Evolutionary conservation across 2,888 invertebrate genomes (phyloP), one percentile per base, ranked within the genome.

Genomic region (Melitaea athalia): DNA sequence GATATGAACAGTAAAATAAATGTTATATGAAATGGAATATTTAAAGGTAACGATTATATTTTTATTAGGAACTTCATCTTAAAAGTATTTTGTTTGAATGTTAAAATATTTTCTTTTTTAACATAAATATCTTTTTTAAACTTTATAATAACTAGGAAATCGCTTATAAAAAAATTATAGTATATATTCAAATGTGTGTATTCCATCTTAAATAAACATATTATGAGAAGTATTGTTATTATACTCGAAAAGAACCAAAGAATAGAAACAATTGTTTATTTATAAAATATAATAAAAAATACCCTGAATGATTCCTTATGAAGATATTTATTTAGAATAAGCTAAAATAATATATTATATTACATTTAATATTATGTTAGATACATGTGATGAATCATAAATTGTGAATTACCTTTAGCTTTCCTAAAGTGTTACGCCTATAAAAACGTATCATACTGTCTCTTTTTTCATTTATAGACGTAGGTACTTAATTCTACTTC

Each of bases 241-340:
- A 17, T 38, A 50, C 15, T 55, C 53, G 57, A 60, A 64, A 68
- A 55, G 63, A 65, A 72, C 65, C 70, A 68, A 72, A 63, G 45
- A 63, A 57, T 59, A 60, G 47, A 55, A 49, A 38, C 24, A 63
- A 63, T 68, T 66, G 14, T 63, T 66, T 24, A 42, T 50, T 53
- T 55, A 47, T 59, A 67, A 64, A 38, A 59, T 15, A 42, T 64
- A 63, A 61, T 63, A 63, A 52, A n/a, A 67, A 63, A 6, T 53
- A 59, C 59, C 75, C 74, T 73, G 69, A 76, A 60, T 24, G 50
- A 85, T 81, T 82, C 87, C 85, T 81, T 86, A 87, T 86, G 88
- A 85, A 88, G 86, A 87, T 84, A 82, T 85, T 83, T 85, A 79
- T 85, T 83, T 85, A 79, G 81, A 75, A 73, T 57, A 57, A 57